These are phyloP conservation scores for Salvelinus fontinalis DNA, from an alignment of 2,113 vertebrate species.

Conservation along the genomic window DNA sequence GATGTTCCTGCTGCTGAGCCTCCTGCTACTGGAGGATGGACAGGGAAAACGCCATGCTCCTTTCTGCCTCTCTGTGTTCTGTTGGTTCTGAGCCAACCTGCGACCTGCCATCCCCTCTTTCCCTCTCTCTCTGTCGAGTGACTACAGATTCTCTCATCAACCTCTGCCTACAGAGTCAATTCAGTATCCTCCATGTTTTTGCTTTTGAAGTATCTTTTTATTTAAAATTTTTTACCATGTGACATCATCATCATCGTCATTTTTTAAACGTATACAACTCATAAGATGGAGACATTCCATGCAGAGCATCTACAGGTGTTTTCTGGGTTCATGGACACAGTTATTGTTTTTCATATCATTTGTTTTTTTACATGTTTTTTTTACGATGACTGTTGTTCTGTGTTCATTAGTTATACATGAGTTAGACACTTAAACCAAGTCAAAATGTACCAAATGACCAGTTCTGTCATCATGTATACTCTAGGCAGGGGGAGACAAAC, in stretches of 20 bases:
- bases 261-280: conserved; percentile 27
- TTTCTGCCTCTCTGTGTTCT: conserved; percentile 9
- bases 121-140: conserved; percentile 26
- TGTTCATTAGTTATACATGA: conserved; percentile 34
- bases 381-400: conserved; percentile 29
- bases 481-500: conserved; percentile 12
- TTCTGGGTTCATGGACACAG: conserved; percentile 16
- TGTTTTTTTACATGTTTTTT: conserved; percentile 1
- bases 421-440: conserved; percentile 23
- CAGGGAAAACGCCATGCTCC: conserved; percentile 40
- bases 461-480: neutral
- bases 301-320: conserved; percentile 13
- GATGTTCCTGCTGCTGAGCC: conserved; percentile 12
- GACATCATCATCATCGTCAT: neutral
- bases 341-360: conserved; percentile 18
- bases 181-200: conserved; percentile 43
- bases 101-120: conserved; percentile 30
- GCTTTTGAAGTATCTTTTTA: conserved; percentile 22
- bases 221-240: conserved; percentile 25
- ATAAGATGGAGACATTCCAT: conserved; percentile 18
- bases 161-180: conserved; percentile 1
- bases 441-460: conserved; percentile 21
- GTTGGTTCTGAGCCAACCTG: conserved; percentile 29
- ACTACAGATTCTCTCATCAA: conserved; percentile 25
- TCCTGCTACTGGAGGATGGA: conserved; percentile 35